Percentiles rank a stretch among this genome's conserved stretches.
Evolutionary conservation across 2,113 vertebrate species (phyloP).

Genomic region (Amphiprion percula): DNA sequence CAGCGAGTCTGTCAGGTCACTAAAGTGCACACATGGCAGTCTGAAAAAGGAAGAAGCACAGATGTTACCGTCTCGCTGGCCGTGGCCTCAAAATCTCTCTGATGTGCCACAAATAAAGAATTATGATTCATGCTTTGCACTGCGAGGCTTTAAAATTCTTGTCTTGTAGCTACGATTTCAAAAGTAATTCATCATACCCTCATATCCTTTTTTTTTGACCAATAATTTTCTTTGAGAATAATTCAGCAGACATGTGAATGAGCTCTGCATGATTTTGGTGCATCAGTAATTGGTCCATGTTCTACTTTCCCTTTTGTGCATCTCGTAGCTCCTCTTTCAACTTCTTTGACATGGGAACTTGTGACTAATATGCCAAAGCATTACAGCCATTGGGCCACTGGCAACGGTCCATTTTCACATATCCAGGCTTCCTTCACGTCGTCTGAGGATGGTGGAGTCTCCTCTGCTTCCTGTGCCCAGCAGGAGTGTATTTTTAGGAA

Average conservation of each 20-base stretch:
- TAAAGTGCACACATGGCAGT: constrained; percentile 66
- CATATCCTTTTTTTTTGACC: constrained; percentile 29
- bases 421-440: constrained; percentile 56
- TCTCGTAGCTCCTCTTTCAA: constrained; percentile 48
- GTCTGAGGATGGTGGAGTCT: constrained; percentile 59
- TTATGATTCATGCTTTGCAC: constrained; percentile 42
- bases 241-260: constrained; percentile 60
- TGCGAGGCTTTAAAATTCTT: constrained; percentile 33
- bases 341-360: constrained; percentile 58
- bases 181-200: constrained; percentile 45
- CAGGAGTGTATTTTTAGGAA: constrained; percentile 77
- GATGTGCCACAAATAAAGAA: constrained; percentile 42
- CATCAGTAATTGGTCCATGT: constrained; percentile 53
- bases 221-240: constrained; percentile 68
- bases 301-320: constrained; percentile 23
- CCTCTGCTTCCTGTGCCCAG: constrained; percentile 70
- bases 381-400: constrained; percentile 42
- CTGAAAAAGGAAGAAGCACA: constrained; percentile 50
- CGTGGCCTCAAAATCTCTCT: constrained; percentile 25
- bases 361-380: constrained; percentile 27
- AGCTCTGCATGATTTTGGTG: constrained; percentile 50
- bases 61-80: constrained; percentile 39
- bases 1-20: constrained; percentile 73
- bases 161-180: constrained; percentile 42
- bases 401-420: constrained; percentile 58